Evolutionary conservation across 2,888 invertebrate genomes (phyloP), one percentile per base, ranked within the genome.

Genomic region (Polietes domitor): DNA sequence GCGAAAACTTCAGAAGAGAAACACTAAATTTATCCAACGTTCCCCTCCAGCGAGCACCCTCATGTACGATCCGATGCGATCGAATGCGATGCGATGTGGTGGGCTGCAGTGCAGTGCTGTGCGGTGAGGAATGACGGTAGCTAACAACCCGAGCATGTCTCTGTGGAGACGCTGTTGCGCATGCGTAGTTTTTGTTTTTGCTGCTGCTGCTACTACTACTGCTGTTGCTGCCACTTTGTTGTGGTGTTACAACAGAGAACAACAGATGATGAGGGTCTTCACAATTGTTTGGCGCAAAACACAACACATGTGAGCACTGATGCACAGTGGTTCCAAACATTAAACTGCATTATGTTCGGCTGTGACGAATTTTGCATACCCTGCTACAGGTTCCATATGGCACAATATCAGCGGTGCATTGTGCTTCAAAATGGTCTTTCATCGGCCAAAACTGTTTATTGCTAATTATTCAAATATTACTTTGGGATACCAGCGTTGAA

Each of bases 11-110:
- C 3, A 50, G 28, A 68, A 70, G 1, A 70, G 9, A 50, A 43
- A 43, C 21, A 9, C 12, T 17, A 50, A 53, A 53, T 21, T 6
- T 53, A 37, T 9, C n/a, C 61, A 82, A 55, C 83, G 83, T 83
- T 85, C 85, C 85, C 77, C 79, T 77, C 77, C 81, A 85, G 83
- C 79, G 81, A 79, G 61, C 85, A 85, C 81, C 85, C 85, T 79
- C 82, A 76, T 79, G 37, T 10, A 24, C 61, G 43, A 15, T 43
- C 47, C 63, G 74, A 21, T 24, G 10, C 47, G 47, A 9, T 32
- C 32, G 4, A 4, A 28, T 61, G n/a, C 6, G 4, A 9, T 7
- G 37, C 37, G 37, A n/a, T n/a, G n/a, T n/a, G 37, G 32, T 7
- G 7, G 4, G 32, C 32, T 32, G 32, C 32, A 7, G 4, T 65